A percentile compares a stretch with the other conserved stretches of the same genome.
Conservation (phyloP, 2,888 invertebrate genomes). For the Leucophora obtusa region DNA sequence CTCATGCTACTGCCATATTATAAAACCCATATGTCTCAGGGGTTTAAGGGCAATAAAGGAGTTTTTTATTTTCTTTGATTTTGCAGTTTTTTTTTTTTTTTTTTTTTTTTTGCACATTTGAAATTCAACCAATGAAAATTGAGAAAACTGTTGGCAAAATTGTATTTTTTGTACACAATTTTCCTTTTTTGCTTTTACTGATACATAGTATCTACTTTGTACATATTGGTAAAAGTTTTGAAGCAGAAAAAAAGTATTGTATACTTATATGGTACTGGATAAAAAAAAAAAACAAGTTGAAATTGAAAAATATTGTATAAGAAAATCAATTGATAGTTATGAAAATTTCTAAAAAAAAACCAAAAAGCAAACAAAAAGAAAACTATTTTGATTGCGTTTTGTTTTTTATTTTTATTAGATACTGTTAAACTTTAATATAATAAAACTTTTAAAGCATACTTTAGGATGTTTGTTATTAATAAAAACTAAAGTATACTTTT, state of each 20-base stretch:
- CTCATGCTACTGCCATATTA: neutral
- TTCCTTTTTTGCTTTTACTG: slow-evolving; percentile 27
- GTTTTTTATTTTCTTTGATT: slow-evolving; percentile 14
- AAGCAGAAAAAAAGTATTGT: slow-evolving; percentile 38
- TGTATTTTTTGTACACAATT: slow-evolving; percentile 42
- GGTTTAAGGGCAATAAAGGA: slow-evolving; percentile 54
- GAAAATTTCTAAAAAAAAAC: slow-evolving; percentile 19
- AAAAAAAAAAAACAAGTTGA: slow-evolving; percentile 5
- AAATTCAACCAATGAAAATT: slow-evolving; percentile 57
- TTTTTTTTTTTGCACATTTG: slow-evolving; percentile 27
- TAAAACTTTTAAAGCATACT: slow-evolving; percentile 15
- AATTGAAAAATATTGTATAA: slow-evolving; percentile 24
- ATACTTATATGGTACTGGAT: slow-evolving; percentile 8
- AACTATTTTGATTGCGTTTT: neutral
- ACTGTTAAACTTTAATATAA: neutral
- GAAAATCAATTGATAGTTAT: slow-evolving; percentile 41
- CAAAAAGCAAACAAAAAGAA: neutral
- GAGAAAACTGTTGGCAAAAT: slow-evolving; percentile 56
- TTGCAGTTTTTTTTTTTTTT: slow-evolving; percentile 23
- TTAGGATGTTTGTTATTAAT: neutral
- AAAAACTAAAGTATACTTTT: neutral
- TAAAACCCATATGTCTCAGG: slow-evolving; percentile 38
- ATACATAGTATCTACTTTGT: slow-evolving; percentile 16
- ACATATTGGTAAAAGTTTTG: slow-evolving; percentile 9
- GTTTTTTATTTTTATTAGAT: neutral